Evolutionary conservation across 1,140 invertebrate species (phyloP), one percentile per base, ranked within the genome.

Genomic region (Helicoverpa zea): DNA sequence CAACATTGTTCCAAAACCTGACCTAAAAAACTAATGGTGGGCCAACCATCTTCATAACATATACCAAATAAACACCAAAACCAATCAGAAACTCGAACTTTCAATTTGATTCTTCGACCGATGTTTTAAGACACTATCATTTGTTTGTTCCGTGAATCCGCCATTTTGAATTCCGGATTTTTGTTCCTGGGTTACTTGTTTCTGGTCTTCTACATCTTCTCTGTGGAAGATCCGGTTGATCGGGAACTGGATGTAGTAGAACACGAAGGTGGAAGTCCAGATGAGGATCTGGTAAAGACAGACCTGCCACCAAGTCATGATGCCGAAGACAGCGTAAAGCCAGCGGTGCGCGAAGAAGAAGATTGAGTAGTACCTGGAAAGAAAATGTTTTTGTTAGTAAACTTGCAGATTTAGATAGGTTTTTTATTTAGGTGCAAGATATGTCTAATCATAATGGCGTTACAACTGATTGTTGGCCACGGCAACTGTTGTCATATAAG

Each of bases 251-350:
- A 92, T 70, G 54, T 70, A 83, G 79, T 94, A 94, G 87, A 90
- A 94, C 49, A 89, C 2, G 66, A 84, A 92, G 0, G 86, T 81
- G 2, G 85, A 87, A 0, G 30, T 30, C 91, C 91, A 94, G 35
- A 94, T 94, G 30, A 83, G 9, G 12, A 90, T 23, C 66, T 94
- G 90, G 83, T 90, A 94, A 1, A 95, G 73, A 59, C 89, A 91
- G 68, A 95, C 88, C 30, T 95, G 92, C 89, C 93, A 94, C 92
- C 94, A 95, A 23, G 81, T 93, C 88, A 95, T 91, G 7, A 90
- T 82, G 7, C 89, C 91, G 84, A 95, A 95, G 49, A 95, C 87
- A 16, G 83, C 86, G 83, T 95, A 95, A 2, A 95, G 79, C 92
- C 94, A 95, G 7, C 90, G 87, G 11, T 88, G 72, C 0, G 91